phyloP scores from a whole-genome alignment of 1,140 invertebrate genomes.

The Drosophila sulfurigaster region DNA sequence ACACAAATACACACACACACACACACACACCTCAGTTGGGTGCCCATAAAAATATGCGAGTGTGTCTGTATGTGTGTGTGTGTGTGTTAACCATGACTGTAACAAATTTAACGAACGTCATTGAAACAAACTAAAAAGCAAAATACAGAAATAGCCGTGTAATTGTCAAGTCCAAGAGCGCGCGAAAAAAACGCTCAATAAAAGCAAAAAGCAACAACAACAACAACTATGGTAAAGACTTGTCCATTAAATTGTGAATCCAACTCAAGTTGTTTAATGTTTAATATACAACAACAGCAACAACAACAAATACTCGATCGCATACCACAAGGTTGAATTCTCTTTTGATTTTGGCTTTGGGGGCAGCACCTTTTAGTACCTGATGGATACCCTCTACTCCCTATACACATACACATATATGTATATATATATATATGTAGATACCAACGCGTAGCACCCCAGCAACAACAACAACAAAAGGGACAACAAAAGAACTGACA shows the following conservation, averaged over 20 bases:
- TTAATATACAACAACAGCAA: conserved; percentile 40
- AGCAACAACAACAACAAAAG: conserved; percentile 47
- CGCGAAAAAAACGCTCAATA: conserved; percentile 75
- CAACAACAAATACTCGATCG: conserved; percentile 40
- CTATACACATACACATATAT: not conserved
- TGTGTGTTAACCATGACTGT: conserved; percentile 78
- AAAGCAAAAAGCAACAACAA: conserved; percentile 60
- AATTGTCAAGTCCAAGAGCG: conserved; percentile 83
- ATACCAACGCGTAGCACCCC: conserved; percentile 73
- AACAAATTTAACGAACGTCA: conserved; percentile 83
- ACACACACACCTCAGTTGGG: not conserved
- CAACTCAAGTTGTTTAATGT: conserved; percentile 53
- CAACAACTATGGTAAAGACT: conserved; percentile 39
- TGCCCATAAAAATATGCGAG: conserved; percentile 10
- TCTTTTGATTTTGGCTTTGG: conserved; percentile 16
- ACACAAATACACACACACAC: conserved; percentile 39
- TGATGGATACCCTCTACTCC: conserved; percentile 4
- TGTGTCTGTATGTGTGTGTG: conserved; percentile 31
- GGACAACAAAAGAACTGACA: conserved; percentile 57
- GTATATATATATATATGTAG: conserved; percentile 16
- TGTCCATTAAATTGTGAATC: conserved; percentile 68
- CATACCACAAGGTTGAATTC: conserved; percentile 76
- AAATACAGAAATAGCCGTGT: conserved; percentile 66
- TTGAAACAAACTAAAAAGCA: conserved; percentile 63
- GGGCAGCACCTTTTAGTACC: conserved; percentile 20